Evolutionary conservation across 1,140 invertebrate genomes (phyloP).

Genomic region (Protaetia brevitarsis): DNA sequence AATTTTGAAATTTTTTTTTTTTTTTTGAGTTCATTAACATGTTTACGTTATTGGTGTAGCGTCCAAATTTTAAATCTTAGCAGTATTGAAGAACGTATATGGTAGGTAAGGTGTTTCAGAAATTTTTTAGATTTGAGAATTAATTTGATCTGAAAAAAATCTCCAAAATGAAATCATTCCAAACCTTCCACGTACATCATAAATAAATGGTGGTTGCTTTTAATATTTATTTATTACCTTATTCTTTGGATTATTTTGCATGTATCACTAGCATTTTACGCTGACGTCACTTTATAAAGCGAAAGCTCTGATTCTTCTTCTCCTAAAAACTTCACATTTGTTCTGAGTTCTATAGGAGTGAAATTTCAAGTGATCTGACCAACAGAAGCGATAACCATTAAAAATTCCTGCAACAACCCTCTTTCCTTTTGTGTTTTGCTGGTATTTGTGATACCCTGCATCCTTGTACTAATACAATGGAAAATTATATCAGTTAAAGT

Average conservation of each 20-base stretch:
- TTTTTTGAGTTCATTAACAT: neutral
- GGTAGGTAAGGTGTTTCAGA: neutral
- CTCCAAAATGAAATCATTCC: neutral
- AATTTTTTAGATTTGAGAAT: neutral
- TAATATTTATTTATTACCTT: neutral
- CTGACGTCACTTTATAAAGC: constrained; percentile 14
- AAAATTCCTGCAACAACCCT: too few relatives aligned
- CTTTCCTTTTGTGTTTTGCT: too few relatives aligned
- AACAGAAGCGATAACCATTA: too few relatives aligned
- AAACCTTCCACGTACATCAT: neutral
- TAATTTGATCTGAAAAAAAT: neutral
- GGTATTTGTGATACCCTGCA: too few relatives aligned
- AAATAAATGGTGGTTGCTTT: constrained; percentile 1
- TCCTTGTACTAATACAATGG: too few relatives aligned
- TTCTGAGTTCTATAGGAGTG: neutral
- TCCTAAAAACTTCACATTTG: neutral
- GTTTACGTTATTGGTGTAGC: too few relatives aligned
- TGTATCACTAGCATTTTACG: constrained; percentile 7
- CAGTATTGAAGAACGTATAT: too few relatives aligned
- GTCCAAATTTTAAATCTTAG: too few relatives aligned
- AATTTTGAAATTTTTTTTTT: neutral
- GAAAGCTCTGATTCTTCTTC: constrained; percentile 5
- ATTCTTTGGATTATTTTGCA: constrained; percentile 1
- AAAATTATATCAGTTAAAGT: too few relatives aligned
- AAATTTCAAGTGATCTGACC: too few relatives aligned